Evolutionary conservation across 2,888 invertebrate species (phyloP), one percentile per base, ranked within the genome.

Genomic region (Cerastis leucographa): DNA sequence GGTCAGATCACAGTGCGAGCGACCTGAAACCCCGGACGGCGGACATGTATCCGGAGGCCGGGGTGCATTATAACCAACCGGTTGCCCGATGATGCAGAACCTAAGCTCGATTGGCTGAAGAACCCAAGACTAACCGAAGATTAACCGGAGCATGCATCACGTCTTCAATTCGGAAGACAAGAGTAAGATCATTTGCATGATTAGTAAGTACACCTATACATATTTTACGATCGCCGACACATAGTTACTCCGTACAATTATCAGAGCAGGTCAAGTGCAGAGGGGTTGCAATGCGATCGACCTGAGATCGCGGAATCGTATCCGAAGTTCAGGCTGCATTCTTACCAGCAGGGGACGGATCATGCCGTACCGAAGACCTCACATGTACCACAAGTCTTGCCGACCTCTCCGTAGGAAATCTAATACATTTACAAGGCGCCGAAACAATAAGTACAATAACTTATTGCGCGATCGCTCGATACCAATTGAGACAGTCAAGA

Each of bases 231-330:
- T 35, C n/a, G 8, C 56, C 40, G 42, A 12, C 4, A 59, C 70
- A 44, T 42, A 59, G 70, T 70, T 70, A 44, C 8, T 54, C 6
- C 25, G 12, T 59, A 14, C 70, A 6, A 64, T 64, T 71, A 71
- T 19, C 17, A 46, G 62, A 22, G 61, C 44, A 71, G 44, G 44
- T 70, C 70, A 19, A 49, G 51, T 51, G 9, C 9, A 35, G 1
- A 22, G 2, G 22, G 51, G 51, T 8, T 9, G 19, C 49, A 49
- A 19, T 49, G 19, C 19, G 19, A 49, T 49, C 49, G 49, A 49
- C 19, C 19, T 19, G 49, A 49, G 19, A 19, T 49, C 49, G 19
- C 49, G 19, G 49, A 49, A 49, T 49, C 19, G 49, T 51, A 46
- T 46, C 46, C 17, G 46, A 17, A 17, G 46, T 17, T 46, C 46